Evolutionary conservation across 2,888 invertebrate species (phyloP).

Genomic region (Candidula unifasciata): DNA sequence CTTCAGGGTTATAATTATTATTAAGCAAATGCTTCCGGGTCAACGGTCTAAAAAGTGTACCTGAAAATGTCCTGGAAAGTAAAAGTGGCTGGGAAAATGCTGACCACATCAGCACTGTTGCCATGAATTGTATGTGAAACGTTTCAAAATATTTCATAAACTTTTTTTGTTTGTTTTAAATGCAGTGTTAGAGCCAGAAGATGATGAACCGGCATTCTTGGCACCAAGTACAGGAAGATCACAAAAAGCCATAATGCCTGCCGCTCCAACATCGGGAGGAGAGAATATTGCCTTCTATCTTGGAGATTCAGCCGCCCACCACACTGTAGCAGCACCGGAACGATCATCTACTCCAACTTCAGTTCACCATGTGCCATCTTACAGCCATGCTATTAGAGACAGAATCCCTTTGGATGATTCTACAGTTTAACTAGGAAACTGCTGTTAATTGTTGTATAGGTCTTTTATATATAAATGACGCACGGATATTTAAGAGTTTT

Average conservation of each 20-base stretch:
- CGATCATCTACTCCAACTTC: constrained; percentile 45
- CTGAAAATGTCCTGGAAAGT: no score
- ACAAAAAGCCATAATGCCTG: constrained; percentile 51
- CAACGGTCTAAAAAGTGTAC: no score
- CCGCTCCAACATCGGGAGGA: constrained; percentile 56
- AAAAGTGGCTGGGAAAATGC: no score
- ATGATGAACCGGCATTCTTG: constrained; percentile 63
- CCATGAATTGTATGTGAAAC: no score
- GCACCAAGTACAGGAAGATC: constrained; percentile 57
- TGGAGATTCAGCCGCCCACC: constrained; percentile 48
- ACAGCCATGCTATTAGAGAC: constrained; percentile 61
- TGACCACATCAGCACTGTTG: no score
- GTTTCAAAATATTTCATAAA: neutral
- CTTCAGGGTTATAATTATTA: no score
- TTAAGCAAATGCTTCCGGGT: no score
- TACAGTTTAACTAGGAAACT: constrained; percentile 33
- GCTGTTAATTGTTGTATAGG: neutral
- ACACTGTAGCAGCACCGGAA: constrained; percentile 36
- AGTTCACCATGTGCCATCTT: constrained; percentile 60
- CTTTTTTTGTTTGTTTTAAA: neutral
- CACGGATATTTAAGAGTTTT: no score
- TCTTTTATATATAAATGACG: no score
- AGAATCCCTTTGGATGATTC: constrained; percentile 57
- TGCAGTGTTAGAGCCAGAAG: constrained; percentile 59
- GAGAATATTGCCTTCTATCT: constrained; percentile 68